These are phyloP conservation scores for Panthera leo DNA, from an alignment of 2,113 vertebrate species.

Conservation along the genomic window DNA sequence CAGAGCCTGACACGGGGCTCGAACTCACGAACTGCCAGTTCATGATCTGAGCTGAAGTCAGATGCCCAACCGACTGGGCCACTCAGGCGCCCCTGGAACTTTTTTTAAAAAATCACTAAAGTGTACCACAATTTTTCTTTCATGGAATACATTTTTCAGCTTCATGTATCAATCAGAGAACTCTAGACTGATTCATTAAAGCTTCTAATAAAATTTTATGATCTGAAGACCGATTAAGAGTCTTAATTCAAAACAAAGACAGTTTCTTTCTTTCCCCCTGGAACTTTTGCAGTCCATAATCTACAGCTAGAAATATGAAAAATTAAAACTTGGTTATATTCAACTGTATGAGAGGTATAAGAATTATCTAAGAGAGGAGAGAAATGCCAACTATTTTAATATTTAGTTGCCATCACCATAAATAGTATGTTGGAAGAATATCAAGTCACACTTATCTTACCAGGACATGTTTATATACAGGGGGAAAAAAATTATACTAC, in stretches of 20 bases:
- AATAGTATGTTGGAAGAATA: slow-evolving; percentile 33
- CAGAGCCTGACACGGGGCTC: accelerated
- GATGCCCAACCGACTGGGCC: no score
- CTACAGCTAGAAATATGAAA: background rate
- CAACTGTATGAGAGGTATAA: background rate
- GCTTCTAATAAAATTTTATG: slow-evolving; percentile 3
- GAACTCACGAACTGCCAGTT: no score
- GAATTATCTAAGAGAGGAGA: background rate
- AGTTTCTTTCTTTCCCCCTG: background rate
- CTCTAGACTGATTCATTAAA: background rate
- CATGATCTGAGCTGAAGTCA: no score
- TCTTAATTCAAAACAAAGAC: slow-evolving; percentile 33
- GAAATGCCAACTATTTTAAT: slow-evolving; percentile 33
- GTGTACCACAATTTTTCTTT: background rate
- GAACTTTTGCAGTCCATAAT: background rate
- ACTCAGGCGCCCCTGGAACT: background rate
- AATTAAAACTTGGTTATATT: slow-evolving; percentile 16
- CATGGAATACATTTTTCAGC: background rate
- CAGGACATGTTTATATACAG: slow-evolving; percentile 35
- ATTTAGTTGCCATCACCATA: background rate
- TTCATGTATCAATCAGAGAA: background rate
- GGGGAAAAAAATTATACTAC: background rate
- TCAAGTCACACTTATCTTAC: slow-evolving; percentile 35
- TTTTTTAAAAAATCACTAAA: background rate
- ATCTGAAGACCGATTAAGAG: background rate